Conservation (phyloP, 2,113 vertebrate genomes). For the Alligator mississippiensis region DNA sequence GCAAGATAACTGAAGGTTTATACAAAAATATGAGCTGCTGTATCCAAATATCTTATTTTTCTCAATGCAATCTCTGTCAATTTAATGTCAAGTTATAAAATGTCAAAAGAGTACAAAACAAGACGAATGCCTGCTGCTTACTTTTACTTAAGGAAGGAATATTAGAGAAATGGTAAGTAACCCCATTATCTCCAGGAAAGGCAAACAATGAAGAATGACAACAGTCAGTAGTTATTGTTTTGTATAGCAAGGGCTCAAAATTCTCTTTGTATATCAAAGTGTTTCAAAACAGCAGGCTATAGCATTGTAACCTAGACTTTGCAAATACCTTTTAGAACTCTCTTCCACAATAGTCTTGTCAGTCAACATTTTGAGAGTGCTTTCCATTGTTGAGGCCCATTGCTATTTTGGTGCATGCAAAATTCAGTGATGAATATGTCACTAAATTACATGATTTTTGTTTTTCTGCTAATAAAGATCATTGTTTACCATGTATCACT, state of each 20-base stretch:
- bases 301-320: neutral
- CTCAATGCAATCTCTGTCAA: neutral
- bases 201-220: neutral
- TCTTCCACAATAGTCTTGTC: neutral
- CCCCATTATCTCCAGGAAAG: neutral
- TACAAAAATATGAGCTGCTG: neutral
- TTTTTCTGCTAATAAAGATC: neutral
- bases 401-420: neutral
- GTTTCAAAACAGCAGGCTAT: neutral
- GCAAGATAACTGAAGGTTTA: neutral
- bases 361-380: neutral
- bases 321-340: neutral
- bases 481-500: neutral
- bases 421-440: neutral
- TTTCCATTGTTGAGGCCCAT: neutral
- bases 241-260: neutral
- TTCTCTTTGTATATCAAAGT: neutral
- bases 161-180: neutral
- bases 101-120: neutral
- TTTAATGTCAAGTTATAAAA: neutral
- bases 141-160: neutral
- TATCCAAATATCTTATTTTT: neutral
- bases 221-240: neutral
- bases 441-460: neutral
- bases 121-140: neutral